These are phyloP conservation scores for Drosophila repleta DNA, from an alignment of 1,140 invertebrate species.

Conservation along the genomic window DNA sequence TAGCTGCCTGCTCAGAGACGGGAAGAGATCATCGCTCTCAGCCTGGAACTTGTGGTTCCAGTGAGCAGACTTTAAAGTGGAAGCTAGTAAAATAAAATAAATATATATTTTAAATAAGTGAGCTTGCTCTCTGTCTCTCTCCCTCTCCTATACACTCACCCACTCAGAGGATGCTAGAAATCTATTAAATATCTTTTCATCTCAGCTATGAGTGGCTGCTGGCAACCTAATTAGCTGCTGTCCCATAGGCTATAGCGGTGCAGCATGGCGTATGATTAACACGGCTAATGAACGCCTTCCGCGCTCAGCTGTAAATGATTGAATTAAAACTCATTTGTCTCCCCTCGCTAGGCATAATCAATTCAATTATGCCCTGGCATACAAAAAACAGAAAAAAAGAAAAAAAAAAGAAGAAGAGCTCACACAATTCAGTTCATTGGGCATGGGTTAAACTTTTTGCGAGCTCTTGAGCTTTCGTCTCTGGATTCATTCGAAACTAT, in stretches of 20 bases:
- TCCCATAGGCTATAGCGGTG: conserved; percentile 49
- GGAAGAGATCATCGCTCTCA: too few species aligned
- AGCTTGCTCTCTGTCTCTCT: conserved; percentile 1
- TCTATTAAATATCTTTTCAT: conserved; percentile 39
- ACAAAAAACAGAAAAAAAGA: background rate
- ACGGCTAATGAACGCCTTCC: conserved; percentile 72
- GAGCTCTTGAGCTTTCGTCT: conserved; percentile 47
- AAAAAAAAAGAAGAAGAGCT: background rate
- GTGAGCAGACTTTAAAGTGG: too few species aligned
- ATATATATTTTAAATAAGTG: conserved; percentile 23
- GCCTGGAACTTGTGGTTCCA: too few species aligned
- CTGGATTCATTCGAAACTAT: conserved; percentile 19
- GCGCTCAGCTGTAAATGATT: conserved; percentile 70
- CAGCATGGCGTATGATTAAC: conserved; percentile 78
- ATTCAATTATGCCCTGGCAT: conserved; percentile 54
- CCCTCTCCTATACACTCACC: conserved; percentile 15
- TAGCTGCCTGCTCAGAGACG: too few species aligned
- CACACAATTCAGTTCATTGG: conserved; percentile 44
- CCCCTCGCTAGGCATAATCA: conserved; percentile 50
- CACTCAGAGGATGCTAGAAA: conserved; percentile 2
- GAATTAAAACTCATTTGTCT: conserved; percentile 66
- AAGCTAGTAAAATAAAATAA: too few species aligned
- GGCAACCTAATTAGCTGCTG: conserved; percentile 60
- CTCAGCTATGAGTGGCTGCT: conserved; percentile 29
- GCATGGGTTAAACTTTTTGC: conserved; percentile 65